A percentile compares a stretch with the other conserved stretches of the same genome.
phyloP scores from a whole-genome alignment of 2,888 invertebrate genomes.

The Oxycera nigricornis region DNA sequence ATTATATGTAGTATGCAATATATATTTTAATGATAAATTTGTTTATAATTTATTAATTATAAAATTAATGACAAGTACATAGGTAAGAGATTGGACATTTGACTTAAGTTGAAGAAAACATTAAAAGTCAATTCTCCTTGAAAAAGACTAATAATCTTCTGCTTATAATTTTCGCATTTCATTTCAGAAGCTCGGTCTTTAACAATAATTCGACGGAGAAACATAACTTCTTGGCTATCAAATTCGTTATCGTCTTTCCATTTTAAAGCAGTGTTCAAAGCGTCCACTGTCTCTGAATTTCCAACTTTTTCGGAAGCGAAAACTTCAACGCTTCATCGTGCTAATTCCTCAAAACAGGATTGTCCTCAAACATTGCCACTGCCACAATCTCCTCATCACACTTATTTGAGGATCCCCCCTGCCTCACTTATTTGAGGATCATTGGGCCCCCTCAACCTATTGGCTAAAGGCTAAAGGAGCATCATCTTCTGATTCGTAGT shows the following conservation, averaged over 20 bases:
- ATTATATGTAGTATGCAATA: no score
- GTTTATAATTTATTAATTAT: no score
- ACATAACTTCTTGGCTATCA: background rate
- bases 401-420: background rate
- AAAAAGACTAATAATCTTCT: no score
- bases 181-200: background rate
- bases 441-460: background rate
- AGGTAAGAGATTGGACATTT: no score
- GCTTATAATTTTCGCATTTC: background rate
- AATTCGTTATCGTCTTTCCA: background rate
- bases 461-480: background rate
- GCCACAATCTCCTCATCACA: background rate
- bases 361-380: background rate
- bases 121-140: no score
- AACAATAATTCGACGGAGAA: background rate
- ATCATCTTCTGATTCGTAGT: background rate
- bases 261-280: background rate
- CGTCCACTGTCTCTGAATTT: background rate
- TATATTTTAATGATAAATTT: no score
- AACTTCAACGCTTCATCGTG: background rate
- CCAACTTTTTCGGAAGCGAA: background rate
- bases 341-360: no score
- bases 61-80: no score
- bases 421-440: slow-evolving; percentile 6
- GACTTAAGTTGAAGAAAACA: no score